phyloP scores from a whole-genome alignment of 2,113 vertebrate species.

The Ctenodactylus gundi region DNA sequence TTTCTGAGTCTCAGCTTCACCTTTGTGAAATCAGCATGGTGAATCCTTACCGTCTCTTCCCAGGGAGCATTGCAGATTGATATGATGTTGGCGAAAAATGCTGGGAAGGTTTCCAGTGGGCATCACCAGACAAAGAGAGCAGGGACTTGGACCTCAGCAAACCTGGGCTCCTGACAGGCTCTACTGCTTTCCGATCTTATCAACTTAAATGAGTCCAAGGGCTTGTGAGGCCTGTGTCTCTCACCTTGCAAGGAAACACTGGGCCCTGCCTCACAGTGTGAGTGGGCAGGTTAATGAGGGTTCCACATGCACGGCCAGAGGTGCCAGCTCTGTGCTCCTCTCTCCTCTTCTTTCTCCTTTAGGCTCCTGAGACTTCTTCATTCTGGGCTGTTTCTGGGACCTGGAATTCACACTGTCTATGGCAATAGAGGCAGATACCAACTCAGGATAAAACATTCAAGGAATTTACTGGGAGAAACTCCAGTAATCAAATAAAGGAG shows the following conservation, averaged over 20 bases:
- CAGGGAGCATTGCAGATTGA: neutral
- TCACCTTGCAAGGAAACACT: neutral
- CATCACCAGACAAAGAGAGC: neutral
- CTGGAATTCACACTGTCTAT: neutral
- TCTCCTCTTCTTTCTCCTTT: neutral
- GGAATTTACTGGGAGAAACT: neutral
- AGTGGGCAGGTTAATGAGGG: neutral
- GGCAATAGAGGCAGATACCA: neutral
- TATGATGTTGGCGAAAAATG: neutral
- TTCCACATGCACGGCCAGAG: fast-evolving
- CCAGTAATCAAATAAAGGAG: neutral
- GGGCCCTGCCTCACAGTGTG: neutral
- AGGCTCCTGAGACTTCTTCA: neutral
- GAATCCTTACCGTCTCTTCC: neutral
- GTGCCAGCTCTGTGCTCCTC: too few species aligned
- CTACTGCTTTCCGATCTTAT: neutral
- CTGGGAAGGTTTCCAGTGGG: neutral
- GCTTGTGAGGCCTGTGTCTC: neutral
- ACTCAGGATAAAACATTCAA: neutral
- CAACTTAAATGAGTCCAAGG: neutral
- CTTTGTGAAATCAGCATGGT: neutral
- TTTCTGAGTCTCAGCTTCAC: neutral
- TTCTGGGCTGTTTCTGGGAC: neutral
- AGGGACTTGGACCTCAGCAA: neutral
- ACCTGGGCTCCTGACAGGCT: neutral